Evolutionary conservation across 30 jellyfish, hydroid and myxozoan genomes (phyloP).

Genomic region (Aurelia aurita complex sp. Pacific): DNA sequence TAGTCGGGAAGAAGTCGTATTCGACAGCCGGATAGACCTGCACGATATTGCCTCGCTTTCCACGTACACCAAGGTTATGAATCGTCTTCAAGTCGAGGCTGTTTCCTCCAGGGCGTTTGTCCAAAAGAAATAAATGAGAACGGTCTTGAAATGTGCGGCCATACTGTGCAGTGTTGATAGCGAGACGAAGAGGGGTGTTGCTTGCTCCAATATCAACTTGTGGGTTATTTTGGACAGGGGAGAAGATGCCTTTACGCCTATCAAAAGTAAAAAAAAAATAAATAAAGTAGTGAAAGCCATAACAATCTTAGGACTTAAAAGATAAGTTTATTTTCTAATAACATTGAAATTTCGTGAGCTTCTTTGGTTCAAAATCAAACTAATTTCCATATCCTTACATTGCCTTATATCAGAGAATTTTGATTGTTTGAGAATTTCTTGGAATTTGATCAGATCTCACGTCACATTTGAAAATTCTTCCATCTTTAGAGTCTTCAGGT

Average conservation of each 20-base stretch:
- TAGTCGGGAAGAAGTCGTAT: constrained; percentile 93
- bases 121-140: constrained; percentile 73
- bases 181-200: constrained; percentile 86
- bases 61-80: constrained; percentile 75
- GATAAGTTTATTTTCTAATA: too few relatives aligned
- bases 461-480: too few relatives aligned
- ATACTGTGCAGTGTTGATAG: constrained; percentile 98
- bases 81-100: constrained; percentile 63
- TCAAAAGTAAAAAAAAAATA: not conserved
- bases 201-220: constrained; percentile 89
- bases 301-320: too few relatives aligned
- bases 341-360: too few relatives aligned
- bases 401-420: too few relatives aligned
- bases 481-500: too few relatives aligned
- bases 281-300: not conserved
- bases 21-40: constrained; percentile 97
- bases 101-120: constrained; percentile 56
- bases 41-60: constrained; percentile 88
- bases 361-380: too few relatives aligned
- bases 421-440: too few relatives aligned
- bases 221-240: constrained; percentile 97
- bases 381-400: too few relatives aligned
- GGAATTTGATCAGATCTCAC: too few relatives aligned
- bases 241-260: constrained; percentile 60
- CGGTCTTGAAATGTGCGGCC: constrained; percentile 99